These are phyloP conservation scores for Euura saliciscinereae DNA, from an alignment of 1,140 invertebrate genomes.

Conservation along the genomic window DNA sequence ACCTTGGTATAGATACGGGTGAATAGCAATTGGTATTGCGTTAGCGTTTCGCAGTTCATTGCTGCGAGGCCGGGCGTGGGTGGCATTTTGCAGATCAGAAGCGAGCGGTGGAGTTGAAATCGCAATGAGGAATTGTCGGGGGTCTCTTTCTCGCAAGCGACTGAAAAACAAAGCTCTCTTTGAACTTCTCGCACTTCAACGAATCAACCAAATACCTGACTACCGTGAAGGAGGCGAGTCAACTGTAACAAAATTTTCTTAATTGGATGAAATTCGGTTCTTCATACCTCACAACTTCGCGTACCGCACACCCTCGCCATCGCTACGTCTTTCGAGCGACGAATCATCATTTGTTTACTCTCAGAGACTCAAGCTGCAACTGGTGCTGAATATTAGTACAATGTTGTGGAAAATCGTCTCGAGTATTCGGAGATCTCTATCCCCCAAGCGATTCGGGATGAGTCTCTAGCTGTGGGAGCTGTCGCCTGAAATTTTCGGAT, in stretches of 20 bases:
- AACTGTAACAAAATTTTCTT: not conserved
- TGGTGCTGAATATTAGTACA: no score
- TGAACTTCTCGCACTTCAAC: slow-evolving; percentile 1
- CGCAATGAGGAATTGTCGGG: no score
- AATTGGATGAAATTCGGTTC: not conserved
- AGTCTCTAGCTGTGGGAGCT: not conserved
- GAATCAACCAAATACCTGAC: not conserved
- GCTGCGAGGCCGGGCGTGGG: not conserved
- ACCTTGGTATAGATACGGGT: not conserved
- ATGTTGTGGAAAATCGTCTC: no score
- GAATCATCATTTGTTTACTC: no score
- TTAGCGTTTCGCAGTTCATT: not conserved
- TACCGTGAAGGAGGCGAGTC: not conserved
- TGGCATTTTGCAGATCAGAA: no score
- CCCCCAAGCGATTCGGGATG: not conserved
- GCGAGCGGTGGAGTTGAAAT: no score
- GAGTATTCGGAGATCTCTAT: no score
- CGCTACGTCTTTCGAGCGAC: not conserved
- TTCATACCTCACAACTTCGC: not conserved
- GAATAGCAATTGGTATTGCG: not conserved
- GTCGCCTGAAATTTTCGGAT: not conserved
- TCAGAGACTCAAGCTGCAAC: no score
- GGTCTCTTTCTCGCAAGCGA: not conserved
- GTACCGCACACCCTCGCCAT: not conserved
- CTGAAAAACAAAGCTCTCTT: not conserved